A percentile compares a stretch with the other conserved stretches of the same genome.
Conservation (phyloP, 2,113 vertebrate genomes). For the Crotalus horridus region DNA sequence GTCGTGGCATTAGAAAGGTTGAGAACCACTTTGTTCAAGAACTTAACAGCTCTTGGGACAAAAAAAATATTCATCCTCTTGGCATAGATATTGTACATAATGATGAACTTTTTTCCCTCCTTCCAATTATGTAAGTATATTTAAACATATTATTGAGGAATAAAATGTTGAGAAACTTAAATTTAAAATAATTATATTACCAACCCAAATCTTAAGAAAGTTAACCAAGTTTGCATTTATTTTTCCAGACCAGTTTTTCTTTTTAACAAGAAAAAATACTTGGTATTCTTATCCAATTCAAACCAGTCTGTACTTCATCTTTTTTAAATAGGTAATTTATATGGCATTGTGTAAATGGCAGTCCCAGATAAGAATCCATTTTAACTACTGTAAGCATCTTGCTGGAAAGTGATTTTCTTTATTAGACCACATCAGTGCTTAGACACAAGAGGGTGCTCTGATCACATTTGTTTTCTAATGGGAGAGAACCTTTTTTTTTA, state of each 20-base stretch:
- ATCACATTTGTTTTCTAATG: conserved; percentile 32
- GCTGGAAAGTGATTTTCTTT: neutral
- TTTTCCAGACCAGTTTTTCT: neutral
- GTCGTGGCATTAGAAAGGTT: no score
- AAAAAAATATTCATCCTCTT: neutral
- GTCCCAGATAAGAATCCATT: neutral
- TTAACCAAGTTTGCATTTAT: neutral
- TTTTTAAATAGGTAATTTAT: neutral
- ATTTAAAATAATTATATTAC: neutral
- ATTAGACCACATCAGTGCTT: neutral
- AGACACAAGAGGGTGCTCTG: conserved; percentile 59
- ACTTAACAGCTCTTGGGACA: neutral
- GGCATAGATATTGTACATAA: neutral
- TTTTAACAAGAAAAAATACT: neutral
- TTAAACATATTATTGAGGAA: neutral
- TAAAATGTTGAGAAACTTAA: neutral
- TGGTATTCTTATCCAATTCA: neutral
- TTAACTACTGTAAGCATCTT: neutral
- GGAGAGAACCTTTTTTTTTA: neutral
- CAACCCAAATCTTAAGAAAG: neutral
- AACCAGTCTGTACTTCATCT: neutral
- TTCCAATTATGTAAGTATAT: neutral
- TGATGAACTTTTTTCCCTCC: neutral
- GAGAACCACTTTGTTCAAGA: neutral
- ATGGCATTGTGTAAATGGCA: neutral